These are phyloP conservation scores for Manduca sexta DNA, from an alignment of 1,140 invertebrate species.

Conservation along the genomic window DNA sequence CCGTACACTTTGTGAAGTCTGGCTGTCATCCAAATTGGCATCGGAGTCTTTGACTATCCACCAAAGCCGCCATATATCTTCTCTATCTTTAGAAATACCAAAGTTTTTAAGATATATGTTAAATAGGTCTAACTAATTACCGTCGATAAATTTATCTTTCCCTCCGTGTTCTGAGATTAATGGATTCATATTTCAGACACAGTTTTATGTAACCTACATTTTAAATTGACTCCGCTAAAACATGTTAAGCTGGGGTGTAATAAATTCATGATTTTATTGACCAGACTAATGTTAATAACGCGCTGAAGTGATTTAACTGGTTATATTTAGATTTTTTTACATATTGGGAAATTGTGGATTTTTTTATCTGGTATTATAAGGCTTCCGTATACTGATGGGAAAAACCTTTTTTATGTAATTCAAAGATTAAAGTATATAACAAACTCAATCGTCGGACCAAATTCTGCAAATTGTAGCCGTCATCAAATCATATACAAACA, in stretches of 20 bases:
- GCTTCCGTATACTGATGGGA: too few species aligned
- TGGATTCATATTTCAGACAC: constrained; percentile 3
- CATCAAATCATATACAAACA: too few species aligned
- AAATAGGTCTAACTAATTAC: constrained; percentile 6
- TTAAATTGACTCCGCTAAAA: constrained; percentile 5
- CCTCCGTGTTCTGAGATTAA: background rate
- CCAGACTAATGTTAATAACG: background rate
- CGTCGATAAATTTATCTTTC: constrained; percentile 3
- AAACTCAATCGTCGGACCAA: too few species aligned
- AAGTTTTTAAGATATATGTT: background rate
- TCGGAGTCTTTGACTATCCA: background rate
- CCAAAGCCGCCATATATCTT: background rate
- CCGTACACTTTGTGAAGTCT: constrained; percentile 4
- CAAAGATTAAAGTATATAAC: too few species aligned
- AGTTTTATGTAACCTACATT: constrained; percentile 5
- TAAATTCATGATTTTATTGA: constrained; percentile 7
- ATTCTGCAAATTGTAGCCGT: too few species aligned
- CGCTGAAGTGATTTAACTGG: background rate
- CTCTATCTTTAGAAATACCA: background rate
- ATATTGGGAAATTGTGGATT: too few species aligned
- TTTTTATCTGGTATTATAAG: too few species aligned
- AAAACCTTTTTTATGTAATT: too few species aligned
- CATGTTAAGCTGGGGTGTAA: background rate
- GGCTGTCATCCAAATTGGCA: constrained; percentile 25
- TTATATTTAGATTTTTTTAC: background rate